Evolutionary conservation across 2,888 invertebrate species (phyloP), one percentile per base, ranked within the genome.

Genomic region (Acanthosepion lycidas): DNA sequence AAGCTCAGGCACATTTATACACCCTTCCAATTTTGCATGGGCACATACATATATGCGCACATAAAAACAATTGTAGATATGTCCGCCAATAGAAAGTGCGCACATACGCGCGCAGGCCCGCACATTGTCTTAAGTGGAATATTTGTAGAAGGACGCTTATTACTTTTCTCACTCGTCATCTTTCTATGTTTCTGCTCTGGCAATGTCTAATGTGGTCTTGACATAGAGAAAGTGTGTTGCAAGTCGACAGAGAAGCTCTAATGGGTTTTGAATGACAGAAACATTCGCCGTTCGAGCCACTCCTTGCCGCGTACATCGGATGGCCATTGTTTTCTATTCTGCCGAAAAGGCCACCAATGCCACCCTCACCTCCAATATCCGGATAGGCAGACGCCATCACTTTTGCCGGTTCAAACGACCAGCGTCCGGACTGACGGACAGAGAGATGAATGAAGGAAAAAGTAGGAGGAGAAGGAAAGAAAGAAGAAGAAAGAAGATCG

Each of bases 191-290:
- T 78, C 78, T n/a, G 78, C 78, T 33, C 78, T 78, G 78, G 78
- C 78, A 78, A 78, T 78, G 78, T 78, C 78, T 78, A 78, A 78
- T 78, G 78, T 78, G 78, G n/a, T 78, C 78, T 78, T 78, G 78
- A 78, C 78, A 78, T 78, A n/a, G 78, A 78, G 78, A 78, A 78
- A 78, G 78, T 78, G 78, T 78, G 78, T 78, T 78, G 78, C 78
- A 78, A 78, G 78, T 78, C 78, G 78, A 78, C 78, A 78, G 78
- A 78, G 78, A 78, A 78, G 78, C 78, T 78, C 78, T 78, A 78
- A 78, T 78, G 78, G 78, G 78, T 78, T 78, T 78, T 78, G 78
- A 78, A 78, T 78, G 78, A 78, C 78, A 78, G 78, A 78, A 78
- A 78, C 33, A 78, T 78, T 78, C 78, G 78, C 78, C 78, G 78